Evolutionary conservation across 1,140 invertebrate genomes (phyloP).

Genomic region (Radopholus similis): DNA sequence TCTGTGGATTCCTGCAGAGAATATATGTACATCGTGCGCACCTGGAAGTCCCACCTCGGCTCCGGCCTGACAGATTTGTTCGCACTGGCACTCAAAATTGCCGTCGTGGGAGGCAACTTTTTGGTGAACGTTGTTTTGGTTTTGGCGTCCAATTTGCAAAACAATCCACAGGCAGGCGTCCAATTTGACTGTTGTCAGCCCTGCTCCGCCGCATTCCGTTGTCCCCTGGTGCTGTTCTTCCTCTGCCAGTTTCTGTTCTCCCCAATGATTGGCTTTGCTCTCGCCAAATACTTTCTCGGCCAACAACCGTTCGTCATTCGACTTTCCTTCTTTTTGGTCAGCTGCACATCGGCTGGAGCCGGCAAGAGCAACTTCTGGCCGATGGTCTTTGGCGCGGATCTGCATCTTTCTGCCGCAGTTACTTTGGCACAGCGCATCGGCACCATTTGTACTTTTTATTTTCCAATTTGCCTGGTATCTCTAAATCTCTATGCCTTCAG

Average conservation of each 20-base stretch:
- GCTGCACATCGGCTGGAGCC: not conserved
- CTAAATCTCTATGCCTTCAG: not conserved
- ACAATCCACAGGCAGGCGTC: not conserved
- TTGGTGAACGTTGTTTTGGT: not conserved
- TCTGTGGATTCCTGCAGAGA: not conserved
- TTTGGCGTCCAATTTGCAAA: not conserved
- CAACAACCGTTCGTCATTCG: not conserved
- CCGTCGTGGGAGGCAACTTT: not conserved
- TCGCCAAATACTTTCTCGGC: slow-evolving; percentile 4
- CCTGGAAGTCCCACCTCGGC: not conserved
- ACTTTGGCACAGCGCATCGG: not conserved
- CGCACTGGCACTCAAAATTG: not conserved
- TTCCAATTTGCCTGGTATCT: not conserved
- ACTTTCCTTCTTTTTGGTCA: slow-evolving; percentile 6
- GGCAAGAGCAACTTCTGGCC: slow-evolving; percentile 14
- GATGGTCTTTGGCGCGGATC: not conserved
- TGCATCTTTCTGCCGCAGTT: not conserved
- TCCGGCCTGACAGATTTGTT: not conserved
- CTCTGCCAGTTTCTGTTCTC: not conserved
- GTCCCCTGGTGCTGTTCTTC: not conserved
- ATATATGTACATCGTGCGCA: not conserved
- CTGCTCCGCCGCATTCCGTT: not conserved
- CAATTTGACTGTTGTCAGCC: not conserved
- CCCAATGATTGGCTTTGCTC: slow-evolving; percentile 2
- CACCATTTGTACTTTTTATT: not conserved